These are phyloP conservation scores for Lamellibrachia satsuma DNA, from an alignment of 2,888 invertebrate genomes.

Conservation along the genomic window DNA sequence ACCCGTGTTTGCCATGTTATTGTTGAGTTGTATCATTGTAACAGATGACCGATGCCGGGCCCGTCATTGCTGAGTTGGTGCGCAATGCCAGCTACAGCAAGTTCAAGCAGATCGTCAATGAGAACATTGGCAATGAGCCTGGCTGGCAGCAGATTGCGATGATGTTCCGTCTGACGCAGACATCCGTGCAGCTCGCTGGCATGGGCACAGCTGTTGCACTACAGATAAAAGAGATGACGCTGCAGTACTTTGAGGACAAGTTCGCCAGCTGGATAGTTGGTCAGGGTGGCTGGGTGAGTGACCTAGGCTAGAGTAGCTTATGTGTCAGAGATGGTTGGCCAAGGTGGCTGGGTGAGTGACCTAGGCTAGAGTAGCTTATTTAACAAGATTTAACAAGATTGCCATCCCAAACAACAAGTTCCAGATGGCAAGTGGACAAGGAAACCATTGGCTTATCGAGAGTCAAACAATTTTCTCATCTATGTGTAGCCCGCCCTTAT, in stretches of 20 bases:
- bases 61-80: conserved; percentile 43
- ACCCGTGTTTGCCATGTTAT: not conserved
- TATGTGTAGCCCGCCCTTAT: no score
- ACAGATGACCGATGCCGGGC: conserved; percentile 35
- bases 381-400: no score
- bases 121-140: conserved; percentile 48
- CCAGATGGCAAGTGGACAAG: no score
- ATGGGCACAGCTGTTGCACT: conserved; percentile 53
- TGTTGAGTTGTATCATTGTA: not conserved
- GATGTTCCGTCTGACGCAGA: conserved; percentile 57
- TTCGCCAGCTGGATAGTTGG: conserved; percentile 63
- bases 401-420: no score
- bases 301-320: no score
- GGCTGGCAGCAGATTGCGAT: conserved; percentile 60
- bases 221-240: conserved; percentile 58
- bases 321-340: conserved; percentile 51
- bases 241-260: conserved; percentile 59
- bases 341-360: conserved; percentile 63
- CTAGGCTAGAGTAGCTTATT: no score
- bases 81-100: conserved; percentile 54
- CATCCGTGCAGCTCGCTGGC: conserved; percentile 56
- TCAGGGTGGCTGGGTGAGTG: conserved; percentile 63
- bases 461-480: no score
- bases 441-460: no score
- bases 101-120: conserved; percentile 54